Evolutionary conservation across 2,888 invertebrate species (phyloP), one percentile per base, ranked within the genome.

Genomic region (Drosophila prostipennis): DNA sequence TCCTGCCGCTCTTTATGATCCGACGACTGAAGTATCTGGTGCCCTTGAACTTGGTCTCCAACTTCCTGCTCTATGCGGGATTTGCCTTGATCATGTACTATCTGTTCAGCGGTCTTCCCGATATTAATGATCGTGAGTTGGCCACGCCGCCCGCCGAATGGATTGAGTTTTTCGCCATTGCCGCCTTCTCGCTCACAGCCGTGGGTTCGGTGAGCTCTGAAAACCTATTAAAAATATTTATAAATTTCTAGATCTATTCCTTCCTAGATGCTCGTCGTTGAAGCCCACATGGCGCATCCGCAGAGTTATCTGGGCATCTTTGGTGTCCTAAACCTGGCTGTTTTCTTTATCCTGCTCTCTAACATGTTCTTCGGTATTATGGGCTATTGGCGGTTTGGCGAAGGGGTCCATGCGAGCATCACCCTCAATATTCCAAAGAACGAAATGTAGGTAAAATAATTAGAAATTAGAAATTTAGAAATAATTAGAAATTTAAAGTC

Each of bases 271-370:
- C 96, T 99, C 94, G 98, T 98, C 0, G 93, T 99, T 74, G 98
- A 98, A 91, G 98, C 98, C 91, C 96, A 97, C 92, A 98, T 98
- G 98, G 96, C 95, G 88, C 95, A 95, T 0, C 98, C 98, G 0
- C 93, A 94, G 19, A 96, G 96, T 89, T 98, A 98, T 92, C 95
- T 96, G 75, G 98, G 98, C 26, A 95, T 96, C 83, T 96, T 96
- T 11, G 96, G 98, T 13, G 97, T 98, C 0, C 93, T 98, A 5
- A 98, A 98, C 91, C 94, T 95, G 56, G 97, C 97, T 45, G 98
- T 98, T 96, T 13, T 81, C 1, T 94, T 96, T 80, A 97, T 98
- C 0, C 95, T 97, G 0, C 91, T 94, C 16, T 67, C 80, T 0
- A 98, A 98, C 91, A 95, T 96, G 6, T 94, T 95, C 7, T 95